Evolutionary conservation across 2,113 vertebrate species (phyloP).

Genomic region (Cryptomyrus ogoouensis): DNA sequence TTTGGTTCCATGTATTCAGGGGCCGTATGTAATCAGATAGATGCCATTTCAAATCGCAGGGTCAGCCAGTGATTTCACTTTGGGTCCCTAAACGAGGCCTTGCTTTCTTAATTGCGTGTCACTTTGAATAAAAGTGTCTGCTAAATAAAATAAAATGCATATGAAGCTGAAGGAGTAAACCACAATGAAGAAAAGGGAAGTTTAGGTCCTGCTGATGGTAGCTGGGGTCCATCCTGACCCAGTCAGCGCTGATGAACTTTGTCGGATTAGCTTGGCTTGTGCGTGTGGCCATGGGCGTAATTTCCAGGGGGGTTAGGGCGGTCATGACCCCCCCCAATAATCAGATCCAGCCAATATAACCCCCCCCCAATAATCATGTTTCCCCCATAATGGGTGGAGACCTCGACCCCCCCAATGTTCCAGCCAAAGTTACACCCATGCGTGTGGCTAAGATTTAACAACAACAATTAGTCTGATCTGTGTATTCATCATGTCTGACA

Average conservation of each 20-base stretch:
- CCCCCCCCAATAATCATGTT: too few relatives aligned
- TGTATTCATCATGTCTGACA: neutral
- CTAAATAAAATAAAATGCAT: neutral
- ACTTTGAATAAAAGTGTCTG: neutral
- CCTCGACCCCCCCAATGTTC: too few relatives aligned
- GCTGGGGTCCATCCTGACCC: neutral
- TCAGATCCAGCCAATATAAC: too few relatives aligned
- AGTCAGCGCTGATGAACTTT: neutral
- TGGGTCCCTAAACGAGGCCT: neutral
- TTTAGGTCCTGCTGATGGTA: neutral
- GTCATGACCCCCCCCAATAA: too few relatives aligned
- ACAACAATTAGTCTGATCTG: neutral
- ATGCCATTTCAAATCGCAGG: neutral
- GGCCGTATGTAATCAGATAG: neutral
- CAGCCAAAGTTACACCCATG: too few relatives aligned
- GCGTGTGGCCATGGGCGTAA: neutral
- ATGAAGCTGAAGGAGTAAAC: neutral
- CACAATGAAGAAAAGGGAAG: neutral
- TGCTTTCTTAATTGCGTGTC: neutral
- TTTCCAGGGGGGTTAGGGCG: too few relatives aligned
- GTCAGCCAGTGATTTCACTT: neutral
- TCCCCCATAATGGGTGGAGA: too few relatives aligned
- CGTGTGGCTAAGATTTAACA: neutral
- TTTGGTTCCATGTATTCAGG: neutral
- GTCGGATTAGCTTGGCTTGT: neutral